These are phyloP conservation scores for Micrasema longulum DNA, from an alignment of 1,140 invertebrate species.

Conservation along the genomic window DNA sequence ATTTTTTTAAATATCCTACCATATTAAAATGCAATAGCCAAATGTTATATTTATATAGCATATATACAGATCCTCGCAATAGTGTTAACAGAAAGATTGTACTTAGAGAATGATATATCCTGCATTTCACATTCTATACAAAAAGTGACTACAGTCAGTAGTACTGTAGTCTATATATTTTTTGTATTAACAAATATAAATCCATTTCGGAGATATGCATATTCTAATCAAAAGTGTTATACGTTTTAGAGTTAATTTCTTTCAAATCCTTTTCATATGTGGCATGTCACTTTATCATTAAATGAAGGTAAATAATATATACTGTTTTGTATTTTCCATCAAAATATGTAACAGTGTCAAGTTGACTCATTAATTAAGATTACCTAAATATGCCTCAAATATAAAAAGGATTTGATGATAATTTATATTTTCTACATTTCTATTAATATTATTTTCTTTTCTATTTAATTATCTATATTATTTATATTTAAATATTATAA, in stretches of 20 bases:
- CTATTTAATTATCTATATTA: slow-evolving; percentile 38
- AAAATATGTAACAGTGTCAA: no score
- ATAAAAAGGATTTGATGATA: slow-evolving; percentile 25
- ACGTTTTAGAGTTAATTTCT: slow-evolving; percentile 18
- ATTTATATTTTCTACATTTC: slow-evolving; percentile 8
- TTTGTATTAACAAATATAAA: slow-evolving; percentile 45
- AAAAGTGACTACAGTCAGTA: slow-evolving; percentile 27
- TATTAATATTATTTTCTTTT: slow-evolving; percentile 37
- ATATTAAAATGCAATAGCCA: slow-evolving; percentile 53
- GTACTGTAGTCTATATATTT: slow-evolving; percentile 44
- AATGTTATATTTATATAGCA: slow-evolving; percentile 54
- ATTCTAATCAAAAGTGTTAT: slow-evolving; percentile 36
- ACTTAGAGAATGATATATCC: slow-evolving; percentile 53
- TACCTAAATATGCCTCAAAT: no score
- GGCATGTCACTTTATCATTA: background rate
- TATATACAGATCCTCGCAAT: slow-evolving; percentile 49
- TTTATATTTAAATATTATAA: slow-evolving; percentile 47
- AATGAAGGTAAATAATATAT: no score
- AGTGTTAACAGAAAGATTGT: slow-evolving; percentile 46
- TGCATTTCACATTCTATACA: slow-evolving; percentile 26
- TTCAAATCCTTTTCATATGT: slow-evolving; percentile 26
- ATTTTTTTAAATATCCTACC: slow-evolving; percentile 52
- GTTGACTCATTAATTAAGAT: no score
- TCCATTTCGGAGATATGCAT: slow-evolving; percentile 42
- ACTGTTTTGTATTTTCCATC: no score